Conservation (phyloP, 2,888 invertebrate species). For the Saturnia pavonia region DNA sequence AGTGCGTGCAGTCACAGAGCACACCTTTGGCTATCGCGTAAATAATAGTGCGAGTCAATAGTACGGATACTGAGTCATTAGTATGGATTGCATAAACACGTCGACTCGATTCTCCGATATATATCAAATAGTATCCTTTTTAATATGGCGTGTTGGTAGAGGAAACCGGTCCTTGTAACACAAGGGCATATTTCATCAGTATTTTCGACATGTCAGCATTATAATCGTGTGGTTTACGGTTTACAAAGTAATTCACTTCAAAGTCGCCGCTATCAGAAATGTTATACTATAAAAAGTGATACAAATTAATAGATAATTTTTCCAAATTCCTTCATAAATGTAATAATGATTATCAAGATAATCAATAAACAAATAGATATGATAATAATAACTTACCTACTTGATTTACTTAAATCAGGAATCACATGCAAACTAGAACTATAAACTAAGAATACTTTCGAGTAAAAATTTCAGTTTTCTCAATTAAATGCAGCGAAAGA, state of each 20-base stretch:
- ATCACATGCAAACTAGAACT: constrained; percentile 43
- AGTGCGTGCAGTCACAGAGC: no score
- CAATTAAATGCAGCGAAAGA: constrained; percentile 68
- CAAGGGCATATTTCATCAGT: not conserved
- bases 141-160: no score
- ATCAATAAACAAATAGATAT: not conserved
- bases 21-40: no score
- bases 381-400: not conserved
- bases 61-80: no score
- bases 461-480: constrained; percentile 65
- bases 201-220: not conserved
- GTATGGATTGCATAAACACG: no score
- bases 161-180: no score
- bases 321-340: not conserved
- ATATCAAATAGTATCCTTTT: no score
- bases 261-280: constrained; percentile 50
- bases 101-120: no score
- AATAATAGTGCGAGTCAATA: no score
- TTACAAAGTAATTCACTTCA: constrained; percentile 61
- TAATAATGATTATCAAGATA: not conserved
- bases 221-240: constrained; percentile 27
- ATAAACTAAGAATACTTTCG: constrained; percentile 46
- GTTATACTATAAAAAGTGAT: constrained; percentile 47
- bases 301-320: no score
- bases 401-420: not conserved